These are phyloP conservation scores for Lepidotrigona ventralis DNA, from an alignment of 1,140 invertebrate genomes.

Conservation along the genomic window DNA sequence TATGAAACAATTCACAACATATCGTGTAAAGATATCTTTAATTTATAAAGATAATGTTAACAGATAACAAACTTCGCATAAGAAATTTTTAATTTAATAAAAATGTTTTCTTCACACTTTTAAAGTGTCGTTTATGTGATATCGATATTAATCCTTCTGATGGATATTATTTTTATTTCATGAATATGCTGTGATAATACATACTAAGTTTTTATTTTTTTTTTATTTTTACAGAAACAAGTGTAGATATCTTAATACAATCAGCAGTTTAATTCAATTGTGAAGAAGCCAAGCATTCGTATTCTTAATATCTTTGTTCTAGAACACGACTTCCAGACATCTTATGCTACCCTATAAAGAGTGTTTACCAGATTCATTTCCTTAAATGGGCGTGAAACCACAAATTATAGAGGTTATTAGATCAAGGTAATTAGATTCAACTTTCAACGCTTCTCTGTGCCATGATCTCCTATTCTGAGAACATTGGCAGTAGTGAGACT, in stretches of 20 bases:
- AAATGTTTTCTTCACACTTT: background rate
- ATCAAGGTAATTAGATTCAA: background rate
- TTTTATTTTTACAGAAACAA: background rate
- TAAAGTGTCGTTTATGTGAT: background rate
- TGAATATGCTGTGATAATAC: background rate
- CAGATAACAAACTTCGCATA: too few species aligned
- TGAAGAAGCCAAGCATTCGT: background rate
- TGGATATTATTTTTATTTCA: background rate
- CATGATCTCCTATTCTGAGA: background rate
- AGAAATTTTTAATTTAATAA: background rate
- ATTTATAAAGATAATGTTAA: too few species aligned
- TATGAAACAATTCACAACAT: too few species aligned
- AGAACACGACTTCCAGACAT: background rate
- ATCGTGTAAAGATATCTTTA: too few species aligned
- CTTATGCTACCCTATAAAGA: slow-evolving; percentile 38
- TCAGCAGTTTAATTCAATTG: background rate
- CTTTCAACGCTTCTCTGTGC: background rate
- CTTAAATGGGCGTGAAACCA: slow-evolving; percentile 38
- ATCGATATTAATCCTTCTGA: background rate
- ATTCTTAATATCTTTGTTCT: background rate
- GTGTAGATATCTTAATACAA: background rate
- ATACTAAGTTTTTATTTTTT: background rate
- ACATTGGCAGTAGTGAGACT: background rate
- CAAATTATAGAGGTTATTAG: slow-evolving; percentile 25
- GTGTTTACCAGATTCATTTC: slow-evolving; percentile 49